Evolutionary conservation across 2,797 vertebrate species (phyloP).

Genomic region (Molossus alvarezi): DNA sequence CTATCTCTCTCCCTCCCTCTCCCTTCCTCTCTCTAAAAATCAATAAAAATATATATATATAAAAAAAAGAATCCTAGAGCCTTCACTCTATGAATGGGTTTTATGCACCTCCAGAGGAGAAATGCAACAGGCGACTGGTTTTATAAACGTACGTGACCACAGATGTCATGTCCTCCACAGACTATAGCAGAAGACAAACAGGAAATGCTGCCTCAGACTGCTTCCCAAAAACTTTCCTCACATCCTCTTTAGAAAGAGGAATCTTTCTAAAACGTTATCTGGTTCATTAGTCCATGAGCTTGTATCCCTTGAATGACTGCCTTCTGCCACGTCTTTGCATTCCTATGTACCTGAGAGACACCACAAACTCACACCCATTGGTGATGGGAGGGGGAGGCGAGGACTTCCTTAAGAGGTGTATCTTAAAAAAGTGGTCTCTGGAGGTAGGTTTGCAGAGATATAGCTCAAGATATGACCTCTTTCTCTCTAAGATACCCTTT

Average conservation of each 20-base stretch:
- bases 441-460: neutral
- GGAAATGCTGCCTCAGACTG: neutral
- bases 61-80: neutral
- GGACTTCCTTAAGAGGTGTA: neutral
- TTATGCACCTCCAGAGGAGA: neutral
- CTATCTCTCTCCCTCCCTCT: too few species aligned
- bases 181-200: neutral
- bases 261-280: neutral
- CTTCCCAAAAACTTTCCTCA: neutral
- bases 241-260: neutral
- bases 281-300: neutral
- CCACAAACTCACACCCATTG: neutral
- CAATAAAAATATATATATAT: too few species aligned
- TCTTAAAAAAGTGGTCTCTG: neutral
- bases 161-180: neutral
- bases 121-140: neutral
- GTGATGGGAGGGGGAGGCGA: neutral
- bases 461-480: neutral
- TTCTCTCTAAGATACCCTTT: neutral
- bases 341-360: neutral
- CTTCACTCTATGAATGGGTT: neutral
- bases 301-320: neutral
- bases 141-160: neutral
- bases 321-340: neutral
- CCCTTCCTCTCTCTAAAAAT: too few species aligned